phyloP scores from a whole-genome alignment of 1,140 invertebrate species.

The Orchestia grillus region DNA sequence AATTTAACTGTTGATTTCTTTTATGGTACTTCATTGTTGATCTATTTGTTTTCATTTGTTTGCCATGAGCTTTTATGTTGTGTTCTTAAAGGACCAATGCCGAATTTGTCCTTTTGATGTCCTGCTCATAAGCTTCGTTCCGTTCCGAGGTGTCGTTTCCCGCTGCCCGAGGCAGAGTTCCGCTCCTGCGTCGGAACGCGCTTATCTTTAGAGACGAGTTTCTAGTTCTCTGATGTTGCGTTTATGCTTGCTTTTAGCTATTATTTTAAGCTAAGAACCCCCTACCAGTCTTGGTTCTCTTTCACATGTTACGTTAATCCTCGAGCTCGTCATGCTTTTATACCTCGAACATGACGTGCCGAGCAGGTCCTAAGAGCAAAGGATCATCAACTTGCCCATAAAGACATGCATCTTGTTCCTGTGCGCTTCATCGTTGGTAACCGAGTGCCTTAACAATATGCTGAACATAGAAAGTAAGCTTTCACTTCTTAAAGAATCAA shows the following conservation, averaged over 20 bases:
- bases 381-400: neutral
- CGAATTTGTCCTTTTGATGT: neutral
- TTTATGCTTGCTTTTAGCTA: neutral
- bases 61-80: neutral
- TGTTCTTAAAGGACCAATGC: neutral
- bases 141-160: neutral
- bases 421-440: neutral
- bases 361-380: neutral
- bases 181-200: neutral
- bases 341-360: no score
- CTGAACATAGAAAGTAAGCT: neutral
- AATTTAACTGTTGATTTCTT: slow-evolving; percentile 26
- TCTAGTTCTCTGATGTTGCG: neutral
- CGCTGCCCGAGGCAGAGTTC: neutral
- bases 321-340: neutral
- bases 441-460: slow-evolving; percentile 45
- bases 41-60: slow-evolving; percentile 26
- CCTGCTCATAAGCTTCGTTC: neutral
- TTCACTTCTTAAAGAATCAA: slow-evolving; percentile 25
- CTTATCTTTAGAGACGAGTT: neutral
- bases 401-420: neutral
- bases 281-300: neutral
- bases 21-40: slow-evolving; percentile 14
- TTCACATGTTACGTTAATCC: neutral
- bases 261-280: neutral